Percentiles rank a stretch among this genome's conserved stretches.
Evolutionary conservation across 2,888 invertebrate genomes (phyloP).

Genomic region (Cantharis rustica): DNA sequence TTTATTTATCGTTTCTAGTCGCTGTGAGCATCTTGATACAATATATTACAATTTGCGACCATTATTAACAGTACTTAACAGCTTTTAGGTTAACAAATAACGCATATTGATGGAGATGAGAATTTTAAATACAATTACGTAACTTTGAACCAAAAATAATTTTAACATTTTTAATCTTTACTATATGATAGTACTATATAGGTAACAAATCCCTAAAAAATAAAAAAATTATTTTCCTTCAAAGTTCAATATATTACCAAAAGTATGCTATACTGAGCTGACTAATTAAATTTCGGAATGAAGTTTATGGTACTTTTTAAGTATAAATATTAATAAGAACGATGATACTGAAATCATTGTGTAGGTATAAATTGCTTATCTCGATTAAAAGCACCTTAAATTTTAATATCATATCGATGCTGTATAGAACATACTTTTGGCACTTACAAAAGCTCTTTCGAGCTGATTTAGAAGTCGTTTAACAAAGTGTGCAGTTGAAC

Average conservation of each 20-base stretch:
- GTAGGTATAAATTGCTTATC: neutral
- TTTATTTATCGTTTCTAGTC: slow-evolving; percentile 55
- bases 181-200: slow-evolving; percentile 29
- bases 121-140: slow-evolving; percentile 53
- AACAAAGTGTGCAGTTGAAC: slow-evolving; percentile 53
- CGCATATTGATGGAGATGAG: slow-evolving; percentile 56
- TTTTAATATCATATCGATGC: slow-evolving; percentile 1
- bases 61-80: slow-evolving; percentile 59
- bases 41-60: slow-evolving; percentile 58
- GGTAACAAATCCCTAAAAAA: slow-evolving; percentile 35
- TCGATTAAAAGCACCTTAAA: neutral
- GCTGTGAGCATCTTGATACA: slow-evolving; percentile 58
- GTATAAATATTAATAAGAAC: neutral
- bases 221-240: slow-evolving; percentile 35
- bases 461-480: slow-evolving; percentile 44
- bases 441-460: slow-evolving; percentile 31
- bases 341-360: neutral
- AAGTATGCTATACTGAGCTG: slow-evolving; percentile 17
- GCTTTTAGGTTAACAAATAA: slow-evolving; percentile 59
- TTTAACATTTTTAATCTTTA: slow-evolving; percentile 35
- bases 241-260: slow-evolving; percentile 26
- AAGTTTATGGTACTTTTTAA: neutral
- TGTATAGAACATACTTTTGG: slow-evolving; percentile 35
- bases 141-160: slow-evolving; percentile 35
- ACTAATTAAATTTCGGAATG: neutral